phyloP scores from a whole-genome alignment of 2,113 vertebrate species.

The Menura novaehollandiae region DNA sequence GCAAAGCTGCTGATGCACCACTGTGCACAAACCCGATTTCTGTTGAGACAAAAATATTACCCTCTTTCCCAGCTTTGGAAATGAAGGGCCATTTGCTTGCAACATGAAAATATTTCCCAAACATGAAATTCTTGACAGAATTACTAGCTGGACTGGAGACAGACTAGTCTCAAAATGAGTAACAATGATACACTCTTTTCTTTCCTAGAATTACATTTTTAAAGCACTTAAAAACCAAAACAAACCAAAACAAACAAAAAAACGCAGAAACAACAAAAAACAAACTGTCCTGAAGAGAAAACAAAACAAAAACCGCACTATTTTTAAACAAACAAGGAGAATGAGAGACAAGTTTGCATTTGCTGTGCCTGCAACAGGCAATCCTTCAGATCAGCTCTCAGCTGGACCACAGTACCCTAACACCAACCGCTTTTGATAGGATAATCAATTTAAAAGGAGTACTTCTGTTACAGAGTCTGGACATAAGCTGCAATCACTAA shows the following conservation, averaged over 20 bases:
- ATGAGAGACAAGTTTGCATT: accelerated
- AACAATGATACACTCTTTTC: neutral
- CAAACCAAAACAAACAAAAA: neutral
- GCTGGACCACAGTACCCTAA: neutral
- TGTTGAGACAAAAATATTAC: neutral
- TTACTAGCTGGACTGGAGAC: neutral
- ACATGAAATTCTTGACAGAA: neutral
- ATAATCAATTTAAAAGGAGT: neutral
- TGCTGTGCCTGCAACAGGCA: neutral
- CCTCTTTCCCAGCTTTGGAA: neutral
- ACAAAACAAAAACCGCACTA: neutral
- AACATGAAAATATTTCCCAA: neutral
- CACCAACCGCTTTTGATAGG: neutral
- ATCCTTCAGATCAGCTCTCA: neutral
- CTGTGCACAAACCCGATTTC: neutral
- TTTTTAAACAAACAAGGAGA: neutral
- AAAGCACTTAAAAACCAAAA: neutral
- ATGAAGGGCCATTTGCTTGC: neutral
- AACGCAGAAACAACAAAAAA: neutral
- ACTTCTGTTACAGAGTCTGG: conserved; percentile 1
- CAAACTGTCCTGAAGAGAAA: neutral
- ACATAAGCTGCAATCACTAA: neutral
- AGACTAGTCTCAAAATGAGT: neutral
- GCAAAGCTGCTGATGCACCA: neutral
- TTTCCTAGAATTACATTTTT: neutral